Conservation (phyloP, 2,888 invertebrate genomes). For the Diaphora mendica region DNA sequence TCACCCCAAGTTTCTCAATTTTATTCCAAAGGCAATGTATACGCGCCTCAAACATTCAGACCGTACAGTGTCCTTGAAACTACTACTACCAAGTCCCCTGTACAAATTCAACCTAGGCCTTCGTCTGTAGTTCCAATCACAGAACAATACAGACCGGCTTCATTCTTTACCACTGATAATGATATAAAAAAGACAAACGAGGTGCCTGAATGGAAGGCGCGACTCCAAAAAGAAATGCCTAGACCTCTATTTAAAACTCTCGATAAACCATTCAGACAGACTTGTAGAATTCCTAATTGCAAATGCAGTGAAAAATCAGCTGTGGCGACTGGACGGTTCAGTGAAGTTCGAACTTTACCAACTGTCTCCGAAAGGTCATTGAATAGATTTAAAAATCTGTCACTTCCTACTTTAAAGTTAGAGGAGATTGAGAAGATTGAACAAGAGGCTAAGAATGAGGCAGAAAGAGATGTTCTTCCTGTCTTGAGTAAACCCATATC, state of each 20-base stretch:
- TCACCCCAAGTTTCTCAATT: slow-evolving; percentile 69
- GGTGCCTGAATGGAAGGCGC: slow-evolving; percentile 77
- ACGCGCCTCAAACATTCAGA: slow-evolving; percentile 70
- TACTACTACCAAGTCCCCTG: slow-evolving; percentile 63
- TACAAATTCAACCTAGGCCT: slow-evolving; percentile 69
- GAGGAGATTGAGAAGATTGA: slow-evolving; percentile 71
- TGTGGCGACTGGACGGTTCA: slow-evolving; percentile 64
- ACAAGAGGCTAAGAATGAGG: slow-evolving; percentile 63
- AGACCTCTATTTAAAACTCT: slow-evolving; percentile 66
- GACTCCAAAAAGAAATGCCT: slow-evolving; percentile 74
- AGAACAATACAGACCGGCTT: slow-evolving; percentile 80
- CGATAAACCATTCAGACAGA: slow-evolving; percentile 72
- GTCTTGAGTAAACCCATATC: slow-evolving; percentile 76
- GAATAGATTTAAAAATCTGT: slow-evolving; percentile 74
- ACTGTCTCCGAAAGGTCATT: slow-evolving; percentile 71
- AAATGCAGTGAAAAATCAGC: slow-evolving; percentile 72
- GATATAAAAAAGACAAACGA: slow-evolving; percentile 67
- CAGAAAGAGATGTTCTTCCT: slow-evolving; percentile 68
- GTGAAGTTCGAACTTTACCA: slow-evolving; percentile 74
- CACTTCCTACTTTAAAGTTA: slow-evolving; percentile 79
- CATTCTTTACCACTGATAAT: slow-evolving; percentile 72
- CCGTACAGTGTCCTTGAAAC: slow-evolving; percentile 82
- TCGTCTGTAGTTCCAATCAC: slow-evolving; percentile 80
- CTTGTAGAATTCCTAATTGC: slow-evolving; percentile 80
- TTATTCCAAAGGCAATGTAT: slow-evolving; percentile 63